Base-by-base conservation (phyloP, 2,888 invertebrate species). In the Drosophila falleni region DNA sequence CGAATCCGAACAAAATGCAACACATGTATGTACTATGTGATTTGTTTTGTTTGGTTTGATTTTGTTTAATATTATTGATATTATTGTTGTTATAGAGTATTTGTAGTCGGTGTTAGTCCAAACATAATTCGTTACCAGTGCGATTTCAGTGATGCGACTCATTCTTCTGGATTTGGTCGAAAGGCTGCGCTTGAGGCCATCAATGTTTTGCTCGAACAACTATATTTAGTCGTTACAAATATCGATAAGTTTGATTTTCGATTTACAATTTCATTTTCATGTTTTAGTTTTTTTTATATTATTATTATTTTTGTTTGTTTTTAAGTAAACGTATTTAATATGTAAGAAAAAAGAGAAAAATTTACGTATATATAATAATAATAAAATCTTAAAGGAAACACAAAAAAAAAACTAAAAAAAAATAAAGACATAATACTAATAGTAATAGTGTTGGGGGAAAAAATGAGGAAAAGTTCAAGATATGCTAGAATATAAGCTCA, bases 141-240 rank as follows among this genome's bases (percentile, higher is more conserved):
- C 95, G 93, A 97, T 94, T 93, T 96, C 95, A 91, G 96, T 95
- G 94, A 96, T 96, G 94, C 96, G 94, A 94, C 96, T 96, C 94
- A 96, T 96, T 94, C 95, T 95, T 92, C 96, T 94, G 93, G 96
- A 95, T 93, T 95, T 94, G 91, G 94, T 94, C 87, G 96, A 96
- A 84, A 97, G 94, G 90, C 96, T 96, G 93, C 95, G 95, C 94
- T 97, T 97, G 93, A 97, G 94, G 91, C 96, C 96, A 92, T 95
- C 95, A 94, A 97, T 96, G 93, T 97, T 96, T 94, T 97, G 96
- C 94, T 97, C 97, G 96, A 97, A 97, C 91, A 97, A 94, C 96
- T 96, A 75, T 31, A 42, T 76, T 46, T 51, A 19, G 46, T 53
- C 42, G 54, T 66, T 64, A 50, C 46, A 16, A 15, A 13, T 31